Conservation (phyloP, 2,797 vertebrate genomes). For the Clarias laeviceps region DNA sequence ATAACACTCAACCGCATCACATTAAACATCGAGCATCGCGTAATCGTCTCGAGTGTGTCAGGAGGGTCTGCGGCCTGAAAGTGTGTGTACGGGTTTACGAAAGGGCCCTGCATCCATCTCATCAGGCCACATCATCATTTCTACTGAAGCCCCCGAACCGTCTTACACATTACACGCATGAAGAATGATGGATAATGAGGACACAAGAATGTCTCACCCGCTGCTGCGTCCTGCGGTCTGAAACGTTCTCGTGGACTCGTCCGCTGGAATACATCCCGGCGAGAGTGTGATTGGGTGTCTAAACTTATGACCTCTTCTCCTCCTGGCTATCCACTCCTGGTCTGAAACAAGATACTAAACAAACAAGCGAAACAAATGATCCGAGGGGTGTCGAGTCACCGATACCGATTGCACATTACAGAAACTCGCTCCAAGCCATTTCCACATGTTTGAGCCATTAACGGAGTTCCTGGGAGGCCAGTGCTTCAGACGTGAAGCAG, state of each 20-base stretch:
- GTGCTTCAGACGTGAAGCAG: too few relatives aligned
- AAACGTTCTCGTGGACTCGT: not conserved
- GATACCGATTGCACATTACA: too few relatives aligned
- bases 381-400: not conserved
- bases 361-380: not conserved
- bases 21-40: slow-evolving; percentile 20
- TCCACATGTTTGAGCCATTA: too few relatives aligned
- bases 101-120: not conserved
- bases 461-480: too few relatives aligned
- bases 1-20: slow-evolving; percentile 23
- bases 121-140: slow-evolving; percentile 18
- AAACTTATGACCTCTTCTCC: slow-evolving; percentile 44
- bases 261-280: slow-evolving; percentile 1
- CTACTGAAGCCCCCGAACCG: not conserved
- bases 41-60: slow-evolving; percentile 9
- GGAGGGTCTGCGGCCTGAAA: not conserved
- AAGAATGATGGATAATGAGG: not conserved
- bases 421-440: too few relatives aligned
- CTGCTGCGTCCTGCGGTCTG: not conserved
- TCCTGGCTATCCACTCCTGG: slow-evolving; percentile 3
- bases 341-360: not conserved
- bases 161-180: not conserved
- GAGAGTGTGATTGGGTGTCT: slow-evolving; percentile 18
- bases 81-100: slow-evolving; percentile 14
- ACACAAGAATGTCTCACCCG: not conserved